Conservation (phyloP, 2,888 invertebrate genomes). For the Drosophila sordidula region DNA sequence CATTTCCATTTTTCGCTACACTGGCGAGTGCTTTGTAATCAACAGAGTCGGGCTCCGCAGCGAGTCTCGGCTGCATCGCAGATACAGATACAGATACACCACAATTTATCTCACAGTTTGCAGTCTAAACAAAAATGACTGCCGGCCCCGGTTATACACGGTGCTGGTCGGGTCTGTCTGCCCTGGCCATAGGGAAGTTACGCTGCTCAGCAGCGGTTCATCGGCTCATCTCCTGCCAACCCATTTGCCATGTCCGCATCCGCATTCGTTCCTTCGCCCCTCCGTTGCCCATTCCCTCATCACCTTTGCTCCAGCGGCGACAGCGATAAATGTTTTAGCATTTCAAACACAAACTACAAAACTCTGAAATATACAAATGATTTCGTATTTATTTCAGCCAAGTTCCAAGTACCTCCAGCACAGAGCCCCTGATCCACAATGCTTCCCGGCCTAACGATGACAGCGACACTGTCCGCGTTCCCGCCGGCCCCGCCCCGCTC, state of each 20-base stretch:
- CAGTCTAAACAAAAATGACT: conserved; percentile 82
- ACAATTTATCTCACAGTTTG: conserved; percentile 80
- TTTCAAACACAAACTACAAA: conserved; percentile 80
- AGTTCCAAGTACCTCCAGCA: conserved; percentile 40
- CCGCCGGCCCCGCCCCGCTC: neutral
- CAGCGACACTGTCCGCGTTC: conserved; percentile 17
- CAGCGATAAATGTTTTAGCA: conserved; percentile 79
- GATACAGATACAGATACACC: conserved; percentile 75
- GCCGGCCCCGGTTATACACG: conserved; percentile 30
- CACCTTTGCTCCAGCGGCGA: conserved; percentile 62
- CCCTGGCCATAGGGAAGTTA: conserved; percentile 49
- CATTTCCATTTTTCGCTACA: conserved; percentile 76
- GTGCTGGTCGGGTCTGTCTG: conserved; percentile 18
- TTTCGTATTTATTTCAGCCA: conserved; percentile 78
- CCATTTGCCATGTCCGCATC: conserved; percentile 78
- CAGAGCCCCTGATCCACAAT: conserved; percentile 22
- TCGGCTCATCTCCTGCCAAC: conserved; percentile 75
- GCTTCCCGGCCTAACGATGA: conserved; percentile 45
- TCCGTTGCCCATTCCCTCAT: conserved; percentile 6
- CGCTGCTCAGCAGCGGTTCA: conserved; percentile 65
- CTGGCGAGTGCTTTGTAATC: conserved; percentile 73
- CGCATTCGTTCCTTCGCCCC: conserved; percentile 54
- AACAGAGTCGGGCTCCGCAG: conserved; percentile 53
- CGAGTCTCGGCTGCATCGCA: conserved; percentile 34
- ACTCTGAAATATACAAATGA: conserved; percentile 80